These are phyloP conservation scores for Megaceryle alcyon DNA, from an alignment of 2,797 vertebrate genomes.

Conservation along the genomic window DNA sequence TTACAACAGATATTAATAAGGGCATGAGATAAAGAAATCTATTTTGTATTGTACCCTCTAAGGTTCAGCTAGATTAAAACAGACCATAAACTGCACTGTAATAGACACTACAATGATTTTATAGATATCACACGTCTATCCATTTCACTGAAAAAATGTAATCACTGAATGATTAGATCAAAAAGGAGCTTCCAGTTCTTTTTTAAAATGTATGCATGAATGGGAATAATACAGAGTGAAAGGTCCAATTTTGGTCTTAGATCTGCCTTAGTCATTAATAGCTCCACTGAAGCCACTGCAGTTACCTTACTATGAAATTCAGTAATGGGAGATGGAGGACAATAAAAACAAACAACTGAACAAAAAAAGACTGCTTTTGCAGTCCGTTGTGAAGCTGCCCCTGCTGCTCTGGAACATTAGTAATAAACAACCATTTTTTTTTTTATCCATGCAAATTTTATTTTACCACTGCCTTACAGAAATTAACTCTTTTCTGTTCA, in stretches of 20 bases:
- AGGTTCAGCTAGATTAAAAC: slow-evolving; percentile 1
- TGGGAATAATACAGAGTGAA: neutral
- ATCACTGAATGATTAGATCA: neutral
- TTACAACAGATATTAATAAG: neutral
- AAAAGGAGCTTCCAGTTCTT: neutral
- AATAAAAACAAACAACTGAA: neutral
- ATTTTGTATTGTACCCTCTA: neutral
- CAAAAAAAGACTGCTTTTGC: neutral
- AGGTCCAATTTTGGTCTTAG: neutral
- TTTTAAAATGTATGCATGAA: neutral
- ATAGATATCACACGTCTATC: neutral
- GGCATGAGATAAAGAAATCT: slow-evolving; percentile 22
- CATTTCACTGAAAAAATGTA: neutral
- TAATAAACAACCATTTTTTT: neutral
- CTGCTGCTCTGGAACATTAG: neutral
- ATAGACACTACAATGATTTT: neutral
- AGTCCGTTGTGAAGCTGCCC: neutral
- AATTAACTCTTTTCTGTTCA: neutral
- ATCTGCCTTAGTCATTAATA: neutral
- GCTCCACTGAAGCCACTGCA: neutral
- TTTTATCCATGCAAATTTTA: neutral
- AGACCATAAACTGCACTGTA: neutral
- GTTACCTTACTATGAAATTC: neutral
- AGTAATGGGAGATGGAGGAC: neutral
- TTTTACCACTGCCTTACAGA: neutral